Base-by-base conservation (phyloP, 1,140 invertebrate species). In the Paralvinella palmiformis region DNA sequence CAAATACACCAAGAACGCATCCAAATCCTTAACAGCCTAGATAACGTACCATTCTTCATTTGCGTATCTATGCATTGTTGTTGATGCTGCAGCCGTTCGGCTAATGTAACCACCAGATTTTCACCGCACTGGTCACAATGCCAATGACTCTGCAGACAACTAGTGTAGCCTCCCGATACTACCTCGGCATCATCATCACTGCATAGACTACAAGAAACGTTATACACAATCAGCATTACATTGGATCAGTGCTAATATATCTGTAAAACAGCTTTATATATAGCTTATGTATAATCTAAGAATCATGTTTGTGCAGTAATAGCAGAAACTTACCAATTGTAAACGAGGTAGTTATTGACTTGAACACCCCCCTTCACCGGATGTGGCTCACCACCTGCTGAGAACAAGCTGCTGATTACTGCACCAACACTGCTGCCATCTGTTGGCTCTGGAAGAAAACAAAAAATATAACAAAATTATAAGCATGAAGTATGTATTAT, bases 301-400 rank as follows among this genome's bases (percentile, higher is more conserved):
- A n/a, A n/a, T n/a, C n/a, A n/a, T n/a, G n/a, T n/a, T n/a, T n/a
- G n/a, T n/a, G n/a, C n/a, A n/a, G n/a, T n/a, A n/a, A n/a, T n/a
- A n/a, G n/a, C n/a, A n/a, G 22, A 4, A 58, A 82, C 79, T 83
- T 83, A 91, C 89, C 93, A 93, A 75, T 89, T 88, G 78, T 89
- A 95, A 57, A 89, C 88, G 17, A 96, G 84, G 81, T 89, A 90
- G 62, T 89, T 86, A 4, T 88, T 90, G 2, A 96, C 81, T 69
- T 86, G 85, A 35, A 91, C 76, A 1, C 94, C 94, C 22, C 93
- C 94, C 82, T 94, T 93, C 65, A 80, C 91, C 84, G 27, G 82
- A 75, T 69, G 79, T 73, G 35, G 85, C 15, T 44, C 33, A 17
- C 41, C 50, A n/a, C 48, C 57, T 33, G 48, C 57, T 35, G 55